phyloP scores from a whole-genome alignment of 2,888 invertebrate genomes.

The Drosophila borealis region DNA sequence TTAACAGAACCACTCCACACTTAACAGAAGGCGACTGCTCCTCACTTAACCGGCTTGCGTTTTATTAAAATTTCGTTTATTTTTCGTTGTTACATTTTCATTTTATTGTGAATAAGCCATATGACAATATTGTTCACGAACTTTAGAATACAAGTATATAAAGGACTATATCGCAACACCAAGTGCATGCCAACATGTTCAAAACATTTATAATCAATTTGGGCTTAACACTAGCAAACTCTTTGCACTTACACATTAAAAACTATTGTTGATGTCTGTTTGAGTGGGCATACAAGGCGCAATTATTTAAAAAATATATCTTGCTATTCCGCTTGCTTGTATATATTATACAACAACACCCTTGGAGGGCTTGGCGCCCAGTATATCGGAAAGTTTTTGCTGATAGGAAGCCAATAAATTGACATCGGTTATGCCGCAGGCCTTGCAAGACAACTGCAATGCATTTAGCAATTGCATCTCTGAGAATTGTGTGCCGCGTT shows the following conservation, averaged over 20 bases:
- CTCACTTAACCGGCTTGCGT: neutral
- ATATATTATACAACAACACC: conserved; percentile 90
- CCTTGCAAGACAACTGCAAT: conserved; percentile 91
- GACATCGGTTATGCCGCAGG: conserved; percentile 86
- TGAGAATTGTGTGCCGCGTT: conserved; percentile 94
- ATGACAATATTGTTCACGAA: conserved; percentile 64
- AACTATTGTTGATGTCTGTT: conserved; percentile 48
- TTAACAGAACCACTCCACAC: conserved; percentile 20
- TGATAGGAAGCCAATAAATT: conserved; percentile 89
- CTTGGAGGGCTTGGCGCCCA: conserved; percentile 89
- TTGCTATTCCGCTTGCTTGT: conserved; percentile 23
- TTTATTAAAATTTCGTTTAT: neutral
- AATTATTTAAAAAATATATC: conserved; percentile 30
- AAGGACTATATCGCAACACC: conserved; percentile 64
- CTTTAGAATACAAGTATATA: conserved; percentile 60
- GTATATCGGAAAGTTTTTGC: conserved; percentile 92
- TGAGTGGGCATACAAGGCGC: conserved; percentile 40
- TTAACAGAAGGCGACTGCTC: neutral
- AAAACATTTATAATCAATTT: conserved; percentile 65
- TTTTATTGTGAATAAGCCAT: conserved; percentile 66
- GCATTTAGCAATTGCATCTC: conserved; percentile 95
- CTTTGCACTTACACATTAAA: conserved; percentile 52
- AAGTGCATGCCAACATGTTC: conserved; percentile 69
- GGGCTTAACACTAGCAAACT: conserved; percentile 52
- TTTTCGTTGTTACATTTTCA: conserved; percentile 56